phyloP scores from a whole-genome alignment of 2,888 invertebrate species.

The Torymus aiolomorphi region DNA sequence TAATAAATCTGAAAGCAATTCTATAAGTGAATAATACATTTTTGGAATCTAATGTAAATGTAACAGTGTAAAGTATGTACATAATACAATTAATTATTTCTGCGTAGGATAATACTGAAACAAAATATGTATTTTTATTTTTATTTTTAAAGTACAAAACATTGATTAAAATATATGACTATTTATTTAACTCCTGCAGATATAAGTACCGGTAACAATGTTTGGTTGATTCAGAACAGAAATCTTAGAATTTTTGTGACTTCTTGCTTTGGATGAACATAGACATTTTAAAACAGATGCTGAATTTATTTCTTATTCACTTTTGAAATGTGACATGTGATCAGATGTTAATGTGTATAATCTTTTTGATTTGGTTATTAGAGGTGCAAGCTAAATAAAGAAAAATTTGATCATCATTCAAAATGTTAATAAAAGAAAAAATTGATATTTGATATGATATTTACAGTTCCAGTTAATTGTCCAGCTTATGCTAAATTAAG shows the following conservation, averaged over 20 bases:
- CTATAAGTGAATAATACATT: conserved; percentile 66
- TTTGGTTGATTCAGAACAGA: conserved; percentile 69
- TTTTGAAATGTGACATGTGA: conserved; percentile 67
- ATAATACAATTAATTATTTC: conserved; percentile 67
- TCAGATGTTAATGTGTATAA: conserved; percentile 65
- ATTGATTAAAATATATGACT: conserved; percentile 1
- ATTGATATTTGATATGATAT: conserved; percentile 28
- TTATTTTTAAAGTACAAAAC: conserved; percentile 49
- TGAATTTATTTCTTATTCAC: conserved; percentile 57
- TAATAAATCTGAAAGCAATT: conserved; percentile 65
- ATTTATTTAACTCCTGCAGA: conserved; percentile 69
- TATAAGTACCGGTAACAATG: conserved; percentile 69
- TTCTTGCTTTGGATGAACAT: conserved; percentile 61
- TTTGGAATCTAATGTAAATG: conserved; percentile 68
- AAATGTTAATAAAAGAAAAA: conserved; percentile 25
- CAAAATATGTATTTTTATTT: conserved; percentile 51
- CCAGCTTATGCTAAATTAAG: conserved; percentile 67
- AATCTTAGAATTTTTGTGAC: conserved; percentile 57
- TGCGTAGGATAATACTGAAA: conserved; percentile 70
- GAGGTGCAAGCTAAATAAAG: conserved; percentile 65
- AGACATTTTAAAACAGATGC: conserved; percentile 67
- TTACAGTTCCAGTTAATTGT: conserved; percentile 67
- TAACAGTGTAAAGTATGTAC: conserved; percentile 70
- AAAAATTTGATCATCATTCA: conserved; percentile 30
- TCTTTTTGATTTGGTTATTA: conserved; percentile 63